These are phyloP conservation scores for Salminus brasiliensis DNA, from an alignment of 2,113 vertebrate genomes.

Conservation along the genomic window DNA sequence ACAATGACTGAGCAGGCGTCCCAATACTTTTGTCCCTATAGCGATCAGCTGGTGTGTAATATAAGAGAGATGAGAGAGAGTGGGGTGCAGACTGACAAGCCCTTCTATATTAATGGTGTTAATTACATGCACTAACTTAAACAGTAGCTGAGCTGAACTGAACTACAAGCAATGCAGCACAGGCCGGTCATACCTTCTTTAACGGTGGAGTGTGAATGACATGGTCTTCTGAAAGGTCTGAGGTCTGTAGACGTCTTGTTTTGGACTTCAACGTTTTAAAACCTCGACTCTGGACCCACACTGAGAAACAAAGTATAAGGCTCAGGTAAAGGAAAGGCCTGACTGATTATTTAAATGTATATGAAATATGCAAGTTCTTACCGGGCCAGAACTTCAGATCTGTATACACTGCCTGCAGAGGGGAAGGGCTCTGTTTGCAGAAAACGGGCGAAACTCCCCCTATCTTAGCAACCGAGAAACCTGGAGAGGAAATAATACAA, in stretches of 20 bases:
- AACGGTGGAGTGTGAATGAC: conserved; percentile 84
- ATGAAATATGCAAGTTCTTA: conserved; percentile 61
- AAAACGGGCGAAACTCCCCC: conserved; percentile 72
- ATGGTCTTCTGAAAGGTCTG: conserved; percentile 82
- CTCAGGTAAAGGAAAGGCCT: background rate
- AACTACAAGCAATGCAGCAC: background rate
- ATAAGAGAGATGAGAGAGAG: too few relatives aligned
- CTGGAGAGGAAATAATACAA: conserved; percentile 64
- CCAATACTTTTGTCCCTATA: too few relatives aligned
- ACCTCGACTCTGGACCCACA: conserved; percentile 82
- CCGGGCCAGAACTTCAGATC: conserved; percentile 84
- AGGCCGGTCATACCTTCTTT: conserved; percentile 81
- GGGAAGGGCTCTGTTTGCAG: conserved; percentile 76
- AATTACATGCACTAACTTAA: too few relatives aligned
- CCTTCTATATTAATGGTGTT: too few relatives aligned
- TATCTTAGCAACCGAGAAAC: conserved; percentile 74
- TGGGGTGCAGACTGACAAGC: too few relatives aligned
- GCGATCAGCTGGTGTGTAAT: too few relatives aligned
- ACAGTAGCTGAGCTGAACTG: too few relatives aligned
- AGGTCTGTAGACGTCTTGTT: conserved; percentile 81
- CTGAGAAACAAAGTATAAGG: conserved; percentile 62
- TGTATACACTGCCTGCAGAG: conserved; percentile 77
- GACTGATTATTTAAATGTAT: background rate
- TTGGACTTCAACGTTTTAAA: conserved; percentile 94
- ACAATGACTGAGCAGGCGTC: too few relatives aligned